Evolutionary conservation across 2,797 vertebrate species (phyloP), one percentile per base, ranked within the genome.

Genomic region (Diplodus sargus): DNA sequence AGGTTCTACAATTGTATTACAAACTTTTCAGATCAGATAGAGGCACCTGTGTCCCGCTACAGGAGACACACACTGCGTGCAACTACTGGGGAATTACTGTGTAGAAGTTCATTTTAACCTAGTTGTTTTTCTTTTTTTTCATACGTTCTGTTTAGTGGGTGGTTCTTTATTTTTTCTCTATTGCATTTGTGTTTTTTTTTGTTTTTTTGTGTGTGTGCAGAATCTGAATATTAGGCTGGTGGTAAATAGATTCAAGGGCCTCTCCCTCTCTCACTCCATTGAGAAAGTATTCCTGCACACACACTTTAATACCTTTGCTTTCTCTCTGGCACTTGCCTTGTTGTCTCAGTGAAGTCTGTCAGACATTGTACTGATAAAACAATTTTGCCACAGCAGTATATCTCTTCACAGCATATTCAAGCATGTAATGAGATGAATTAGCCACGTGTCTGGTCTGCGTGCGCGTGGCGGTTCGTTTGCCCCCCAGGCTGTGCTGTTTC

Each of bases 401-500:
- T 22, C 61, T 70, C 30, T 2, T 25, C 57, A 9, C 28, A 56
- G 11, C 14, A 28, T 45, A 43, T 63, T 63, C 34, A 61, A 30
- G 47, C 10, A 30, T 54, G 53, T 78, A 62, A 57, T 10, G 4
- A 56, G 25, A 69, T 78, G 20, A 47, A 62, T 49, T 56, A 34
- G 30, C 30, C 30, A 48, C 22, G 20, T 48, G 63, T 47, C 2
- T 78, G 48, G 16, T 42, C 47, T 13, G 23, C 70, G 61, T 66
- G 74, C 17, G 34, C 61, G 30, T 18, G 43, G 25, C 51, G 59
- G 54, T 28, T 78, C 2, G 45, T 57, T 66, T 22, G 39, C 39
- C 39, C 67, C 49, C 23, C 16, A 48, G 81, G 67, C 51, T 47
- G 13, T 47, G 12, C 7, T 17, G 39, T 68, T 73, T 81, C 47